Base-by-base conservation (phyloP, 2,113 vertebrate species). In the Vicugna pacos region DNA sequence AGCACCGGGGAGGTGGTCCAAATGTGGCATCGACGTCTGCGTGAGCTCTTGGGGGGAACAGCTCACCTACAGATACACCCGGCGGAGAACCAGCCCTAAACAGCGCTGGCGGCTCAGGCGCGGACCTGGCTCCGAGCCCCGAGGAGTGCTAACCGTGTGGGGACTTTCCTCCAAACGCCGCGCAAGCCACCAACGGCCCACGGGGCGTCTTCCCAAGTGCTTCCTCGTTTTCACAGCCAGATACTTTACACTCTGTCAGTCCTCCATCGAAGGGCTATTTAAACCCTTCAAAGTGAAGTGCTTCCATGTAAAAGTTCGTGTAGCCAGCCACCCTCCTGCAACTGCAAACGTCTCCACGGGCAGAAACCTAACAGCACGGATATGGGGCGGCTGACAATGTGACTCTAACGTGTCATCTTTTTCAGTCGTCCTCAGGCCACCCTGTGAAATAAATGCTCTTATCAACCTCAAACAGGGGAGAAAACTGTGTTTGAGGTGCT, bases 91-190 rank as follows among this genome's bases (percentile, higher is more conserved):
- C 1, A 88, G 58, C 28, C 3, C 56, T 72, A 93, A 92, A 77
- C 54, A 81, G 11, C 86, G 60, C 17, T 70, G 64, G 62, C 90
- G 76, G 16, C 64, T 90, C 67, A 86, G 42, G 38, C 38, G 4
- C 38, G 38, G 38, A 42, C 38, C 38, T 42, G 38, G 38, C 94
- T 93, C 35, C 50, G 54, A 79, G 46, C 11, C 48, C 12, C 42
- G 28, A 52, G 72, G n/a, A 54, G 10, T 20, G 20, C 26, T 77
- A 91, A 54, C 2, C 24, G 42, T 56, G 26, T 52, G 32, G 8
- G 35, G 80, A 88, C 8, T 85, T 94, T 93, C 77, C 91, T 70
- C 60, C 35, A 52, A 89, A 64, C 70, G 90, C 50, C 84, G 84
- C 24, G 64, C 28, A 75, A 93, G 77, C 62, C 56, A 62, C 4